Evolutionary conservation across 2,888 invertebrate species (phyloP).

Genomic region (Dryocosmus kuriphilus): DNA sequence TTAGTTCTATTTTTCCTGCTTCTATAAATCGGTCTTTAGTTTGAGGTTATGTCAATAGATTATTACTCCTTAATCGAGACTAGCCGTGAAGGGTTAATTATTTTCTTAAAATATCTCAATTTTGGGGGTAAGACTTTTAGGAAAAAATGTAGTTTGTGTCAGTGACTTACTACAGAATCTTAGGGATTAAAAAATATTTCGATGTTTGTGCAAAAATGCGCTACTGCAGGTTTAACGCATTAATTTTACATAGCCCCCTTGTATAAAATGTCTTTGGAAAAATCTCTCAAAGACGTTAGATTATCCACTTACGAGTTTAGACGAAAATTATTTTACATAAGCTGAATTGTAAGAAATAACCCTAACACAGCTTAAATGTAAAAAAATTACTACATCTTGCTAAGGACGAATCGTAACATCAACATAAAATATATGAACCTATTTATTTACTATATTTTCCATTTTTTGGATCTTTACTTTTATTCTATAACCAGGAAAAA

Average conservation of each 20-base stretch:
- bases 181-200: not conserved
- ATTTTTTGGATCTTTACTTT: not conserved
- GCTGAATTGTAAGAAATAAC: constrained; percentile 61
- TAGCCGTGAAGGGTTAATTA: too few relatives aligned
- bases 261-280: constrained; percentile 16
- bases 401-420: constrained; percentile 15
- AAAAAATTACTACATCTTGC: constrained; percentile 3
- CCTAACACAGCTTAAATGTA: constrained; percentile 49
- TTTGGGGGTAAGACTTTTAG: too few relatives aligned
- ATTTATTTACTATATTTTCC: constrained; percentile 33
- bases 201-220: constrained; percentile 25
- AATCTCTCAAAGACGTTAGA: constrained; percentile 15
- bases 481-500: too few relatives aligned
- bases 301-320: constrained; percentile 17
- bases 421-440: constrained; percentile 1
- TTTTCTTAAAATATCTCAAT: too few relatives aligned
- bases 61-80: too few relatives aligned
- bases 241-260: constrained; percentile 17
- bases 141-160: not conserved
- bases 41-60: too few relatives aligned
- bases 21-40: too few relatives aligned
- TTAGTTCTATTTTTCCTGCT: too few relatives aligned
- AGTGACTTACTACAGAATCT: constrained; percentile 15
- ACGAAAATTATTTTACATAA: constrained; percentile 63
- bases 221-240: not conserved